Conservation (phyloP, 92 coral and sea anemone species). For the Montipora capitata region DNA sequence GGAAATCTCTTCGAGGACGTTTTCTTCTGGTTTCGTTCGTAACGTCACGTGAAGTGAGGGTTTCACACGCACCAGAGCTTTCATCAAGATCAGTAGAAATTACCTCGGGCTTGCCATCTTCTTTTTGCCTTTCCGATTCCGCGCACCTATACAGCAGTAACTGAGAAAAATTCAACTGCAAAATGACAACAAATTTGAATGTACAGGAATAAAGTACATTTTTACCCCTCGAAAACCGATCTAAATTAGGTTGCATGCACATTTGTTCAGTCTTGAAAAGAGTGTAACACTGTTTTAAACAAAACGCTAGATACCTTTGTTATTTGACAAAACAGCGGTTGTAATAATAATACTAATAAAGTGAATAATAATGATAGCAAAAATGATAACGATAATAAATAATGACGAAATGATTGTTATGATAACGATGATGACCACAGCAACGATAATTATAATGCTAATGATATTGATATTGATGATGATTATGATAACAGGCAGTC, state of each 20-base stretch:
- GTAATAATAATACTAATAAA: not conserved
- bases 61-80: slow-evolving; percentile 29
- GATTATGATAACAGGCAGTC: slow-evolving; percentile 1
- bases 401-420: not conserved
- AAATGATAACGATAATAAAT: not conserved
- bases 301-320: not conserved
- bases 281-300: not conserved
- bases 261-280: too few species aligned
- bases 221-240: too few species aligned
- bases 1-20: slow-evolving; percentile 18
- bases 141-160: slow-evolving; percentile 7
- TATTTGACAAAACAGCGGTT: not conserved
- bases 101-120: slow-evolving; percentile 24
- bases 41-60: slow-evolving; percentile 16
- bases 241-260: too few species aligned
- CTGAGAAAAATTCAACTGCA: too few species aligned
- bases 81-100: slow-evolving; percentile 23
- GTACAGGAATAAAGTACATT: too few species aligned
- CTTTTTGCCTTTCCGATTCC: slow-evolving; percentile 21
- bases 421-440: not conserved
- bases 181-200: too few species aligned
- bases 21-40: slow-evolving; percentile 19
- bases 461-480: not conserved
- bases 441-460: not conserved
- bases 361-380: not conserved